Percentiles rank a stretch among this genome's conserved stretches.
phyloP scores from a whole-genome alignment of 2,113 vertebrate genomes.

The Notechis scutatus region DNA sequence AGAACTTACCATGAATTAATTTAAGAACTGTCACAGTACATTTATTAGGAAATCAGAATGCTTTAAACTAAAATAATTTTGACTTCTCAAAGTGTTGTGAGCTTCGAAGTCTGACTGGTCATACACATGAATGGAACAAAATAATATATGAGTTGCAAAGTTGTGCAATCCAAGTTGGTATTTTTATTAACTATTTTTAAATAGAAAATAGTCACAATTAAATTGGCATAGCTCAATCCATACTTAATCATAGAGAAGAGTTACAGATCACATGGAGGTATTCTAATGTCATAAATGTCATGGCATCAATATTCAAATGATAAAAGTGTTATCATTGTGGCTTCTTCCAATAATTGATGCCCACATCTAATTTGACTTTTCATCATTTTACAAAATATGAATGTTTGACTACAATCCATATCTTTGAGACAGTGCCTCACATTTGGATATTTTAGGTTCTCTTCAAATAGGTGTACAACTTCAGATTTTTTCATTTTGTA shows the following conservation, averaged over 20 bases:
- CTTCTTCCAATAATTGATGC: neutral
- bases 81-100: conserved; percentile 25
- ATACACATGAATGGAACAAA: neutral
- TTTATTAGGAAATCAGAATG: conserved; percentile 28
- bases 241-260: neutral
- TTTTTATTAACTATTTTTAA: neutral
- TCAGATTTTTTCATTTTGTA: neutral
- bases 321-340: neutral
- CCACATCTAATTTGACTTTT: neutral
- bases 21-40: conserved; percentile 29
- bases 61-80: conserved; percentile 46
- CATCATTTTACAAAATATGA: neutral
- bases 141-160: neutral
- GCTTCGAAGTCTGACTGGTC: conserved; percentile 25
- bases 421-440: neutral
- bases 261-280: neutral
- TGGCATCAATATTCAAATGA: neutral
- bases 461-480: neutral
- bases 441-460: neutral
- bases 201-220: neutral
- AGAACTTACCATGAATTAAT: conserved; percentile 56
- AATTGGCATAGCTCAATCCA: neutral
- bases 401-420: neutral
- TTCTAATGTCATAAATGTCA: neutral
- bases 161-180: neutral